These are phyloP conservation scores for Piscicola geometra DNA, from an alignment of 2,888 invertebrate genomes.

Conservation along the genomic window DNA sequence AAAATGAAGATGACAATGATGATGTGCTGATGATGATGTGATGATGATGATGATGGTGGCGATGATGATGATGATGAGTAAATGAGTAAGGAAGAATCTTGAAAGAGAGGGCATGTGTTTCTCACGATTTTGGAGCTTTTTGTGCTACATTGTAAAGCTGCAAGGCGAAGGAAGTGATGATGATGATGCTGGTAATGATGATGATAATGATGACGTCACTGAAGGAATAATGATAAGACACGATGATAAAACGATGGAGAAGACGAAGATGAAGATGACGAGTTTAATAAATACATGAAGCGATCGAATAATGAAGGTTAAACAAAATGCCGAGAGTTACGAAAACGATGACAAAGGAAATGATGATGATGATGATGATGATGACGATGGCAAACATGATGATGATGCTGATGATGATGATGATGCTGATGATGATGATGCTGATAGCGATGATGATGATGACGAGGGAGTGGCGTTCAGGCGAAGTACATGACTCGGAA, in stretches of 20 bases:
- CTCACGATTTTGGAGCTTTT: no score
- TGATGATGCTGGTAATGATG: slow-evolving; percentile 10
- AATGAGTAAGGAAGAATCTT: no score
- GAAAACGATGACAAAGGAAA: background rate
- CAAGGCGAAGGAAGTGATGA: background rate
- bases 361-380: background rate
- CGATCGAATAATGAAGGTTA: background rate
- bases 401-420: background rate
- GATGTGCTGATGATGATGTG: no score
- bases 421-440: background rate
- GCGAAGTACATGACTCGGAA: slow-evolving; percentile 99
- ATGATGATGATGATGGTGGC: no score
- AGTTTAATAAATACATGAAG: no score
- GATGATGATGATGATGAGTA: no score
- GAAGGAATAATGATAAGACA: no score
- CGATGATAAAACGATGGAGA: background rate
- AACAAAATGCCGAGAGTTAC: background rate
- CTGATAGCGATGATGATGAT: background rate
- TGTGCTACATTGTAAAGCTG: no score
- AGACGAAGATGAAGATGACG: no score
- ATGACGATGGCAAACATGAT: background rate
- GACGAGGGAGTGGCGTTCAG: slow-evolving; percentile 55
- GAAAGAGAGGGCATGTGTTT: no score
- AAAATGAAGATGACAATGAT: no score
- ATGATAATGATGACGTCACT: background rate